Conservation (phyloP, 2,888 invertebrate species). For the Lasioglossum marginatum region DNA sequence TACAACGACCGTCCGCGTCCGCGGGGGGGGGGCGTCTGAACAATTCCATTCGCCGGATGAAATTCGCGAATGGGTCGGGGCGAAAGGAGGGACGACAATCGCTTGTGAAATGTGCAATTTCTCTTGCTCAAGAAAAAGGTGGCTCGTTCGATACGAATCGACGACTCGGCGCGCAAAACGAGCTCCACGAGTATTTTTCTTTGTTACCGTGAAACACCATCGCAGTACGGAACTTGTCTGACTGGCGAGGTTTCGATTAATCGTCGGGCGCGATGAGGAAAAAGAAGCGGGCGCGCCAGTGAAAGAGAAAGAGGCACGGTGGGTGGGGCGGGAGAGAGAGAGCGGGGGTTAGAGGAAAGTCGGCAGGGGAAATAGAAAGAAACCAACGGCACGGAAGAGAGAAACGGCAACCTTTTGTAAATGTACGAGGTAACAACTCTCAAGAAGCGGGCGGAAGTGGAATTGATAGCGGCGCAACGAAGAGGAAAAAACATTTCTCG, state of each 20-base stretch:
- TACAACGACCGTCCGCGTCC: not conserved
- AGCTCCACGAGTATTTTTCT: slow-evolving; percentile 30
- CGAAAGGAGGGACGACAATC: not conserved
- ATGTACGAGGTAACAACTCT: slow-evolving; percentile 51
- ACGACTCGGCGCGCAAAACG: slow-evolving; percentile 32
- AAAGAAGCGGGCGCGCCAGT: not conserved
- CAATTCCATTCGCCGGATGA: slow-evolving; percentile 2
- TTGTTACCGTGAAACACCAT: slow-evolving; percentile 31
- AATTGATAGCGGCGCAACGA: slow-evolving; percentile 53
- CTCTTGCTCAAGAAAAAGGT: slow-evolving; percentile 5
- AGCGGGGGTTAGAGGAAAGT: not conserved
- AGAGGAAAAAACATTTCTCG: slow-evolving; percentile 40
- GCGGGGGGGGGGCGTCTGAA: not conserved
- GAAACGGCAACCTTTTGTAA: slow-evolving; percentile 47
- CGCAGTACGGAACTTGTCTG: slow-evolving; percentile 27
- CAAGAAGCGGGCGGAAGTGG: slow-evolving; percentile 48
- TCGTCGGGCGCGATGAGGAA: slow-evolving; percentile 25
- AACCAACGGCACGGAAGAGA: slow-evolving; percentile 46
- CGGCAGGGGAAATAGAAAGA: not conserved
- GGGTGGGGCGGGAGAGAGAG: not conserved
- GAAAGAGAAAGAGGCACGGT: not conserved
- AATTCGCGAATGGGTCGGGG: not conserved
- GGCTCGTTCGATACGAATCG: slow-evolving; percentile 26
- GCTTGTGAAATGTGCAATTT: slow-evolving; percentile 25
- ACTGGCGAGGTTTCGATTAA: slow-evolving; percentile 54